Conservation (phyloP, 37 sponge, comb jelly and placozoan species). For the Cliona cf. orientalis region DNA sequence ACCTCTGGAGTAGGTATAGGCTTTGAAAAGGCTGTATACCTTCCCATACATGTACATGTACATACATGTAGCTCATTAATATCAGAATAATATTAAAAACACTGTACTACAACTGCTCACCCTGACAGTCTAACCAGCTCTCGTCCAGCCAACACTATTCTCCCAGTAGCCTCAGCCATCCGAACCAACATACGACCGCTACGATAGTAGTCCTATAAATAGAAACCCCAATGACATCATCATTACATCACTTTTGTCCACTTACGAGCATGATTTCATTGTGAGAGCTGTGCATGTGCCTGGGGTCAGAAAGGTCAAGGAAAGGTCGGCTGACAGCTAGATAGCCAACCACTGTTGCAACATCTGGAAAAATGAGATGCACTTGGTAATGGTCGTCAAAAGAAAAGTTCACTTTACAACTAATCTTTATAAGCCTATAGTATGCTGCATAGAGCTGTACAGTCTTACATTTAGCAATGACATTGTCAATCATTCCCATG, state of each 20-base stretch:
- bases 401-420: background rate
- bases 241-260: background rate
- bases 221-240: background rate
- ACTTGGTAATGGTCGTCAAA: background rate
- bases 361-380: constrained; percentile 47
- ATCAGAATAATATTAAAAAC: too few species aligned
- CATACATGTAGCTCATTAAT: too few species aligned
- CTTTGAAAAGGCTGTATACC: background rate
- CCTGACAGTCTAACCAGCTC: constrained; percentile 91
- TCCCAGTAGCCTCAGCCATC: constrained; percentile 94
- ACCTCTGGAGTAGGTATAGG: too few species aligned
- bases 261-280: constrained; percentile 68
- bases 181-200: constrained; percentile 91
- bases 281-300: constrained; percentile 65
- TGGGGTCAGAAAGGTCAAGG: constrained; percentile 63
- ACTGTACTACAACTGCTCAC: too few species aligned
- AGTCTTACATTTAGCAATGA: constrained; percentile 90
- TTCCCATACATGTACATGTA: background rate
- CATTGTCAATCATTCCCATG: constrained; percentile 87
- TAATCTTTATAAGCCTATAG: background rate
- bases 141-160: constrained; percentile 91
- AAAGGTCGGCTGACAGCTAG: constrained; percentile 86
- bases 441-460: background rate
- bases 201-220: constrained; percentile 75
- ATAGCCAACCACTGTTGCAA: constrained; percentile 91